Conservation (phyloP, 2,113 vertebrate species). For the Nematolebias whitei region DNA sequence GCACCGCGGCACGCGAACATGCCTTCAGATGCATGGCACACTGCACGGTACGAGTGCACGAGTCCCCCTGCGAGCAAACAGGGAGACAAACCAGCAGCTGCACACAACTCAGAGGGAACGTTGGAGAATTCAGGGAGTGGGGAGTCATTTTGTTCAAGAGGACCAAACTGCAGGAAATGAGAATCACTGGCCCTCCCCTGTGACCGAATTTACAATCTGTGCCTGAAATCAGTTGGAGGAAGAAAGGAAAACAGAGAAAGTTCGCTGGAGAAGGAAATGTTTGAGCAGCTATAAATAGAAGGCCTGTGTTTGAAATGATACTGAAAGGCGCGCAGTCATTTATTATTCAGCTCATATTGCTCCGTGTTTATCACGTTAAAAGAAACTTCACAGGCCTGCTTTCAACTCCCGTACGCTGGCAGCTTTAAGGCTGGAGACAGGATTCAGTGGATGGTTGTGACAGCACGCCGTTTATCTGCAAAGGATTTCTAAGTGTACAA, state of each 20-base stretch:
- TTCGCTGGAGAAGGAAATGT: slow-evolving; percentile 63
- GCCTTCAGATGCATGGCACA: slow-evolving; percentile 36
- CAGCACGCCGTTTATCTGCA: no score
- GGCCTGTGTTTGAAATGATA: slow-evolving; percentile 55
- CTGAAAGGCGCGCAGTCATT: slow-evolving; percentile 60
- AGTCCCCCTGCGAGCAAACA: slow-evolving; percentile 13
- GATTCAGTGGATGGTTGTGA: not conserved
- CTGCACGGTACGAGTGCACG: slow-evolving; percentile 21
- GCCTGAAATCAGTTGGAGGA: slow-evolving; percentile 66
- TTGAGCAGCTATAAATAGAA: slow-evolving; percentile 67
- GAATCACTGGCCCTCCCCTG: slow-evolving; percentile 71
- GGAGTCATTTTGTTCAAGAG: slow-evolving; percentile 68
- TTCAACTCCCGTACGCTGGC: slow-evolving; percentile 7
- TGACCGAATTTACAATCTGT: slow-evolving; percentile 66
- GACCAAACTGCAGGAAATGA: slow-evolving; percentile 72
- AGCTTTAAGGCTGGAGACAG: slow-evolving; percentile 13
- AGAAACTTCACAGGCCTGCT: slow-evolving; percentile 21
- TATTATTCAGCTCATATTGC: slow-evolving; percentile 67
- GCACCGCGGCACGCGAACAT: slow-evolving; percentile 34
- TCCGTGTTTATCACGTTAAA: slow-evolving; percentile 44
- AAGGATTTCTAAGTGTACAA: no score
- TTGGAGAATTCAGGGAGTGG: slow-evolving; percentile 65
- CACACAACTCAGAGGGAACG: slow-evolving; percentile 54
- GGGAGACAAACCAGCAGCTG: slow-evolving; percentile 23
- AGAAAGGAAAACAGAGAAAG: slow-evolving; percentile 68